Evolutionary conservation across 2,888 invertebrate genomes (phyloP), one percentile per base, ranked within the genome.

Genomic region (Polydrusus cervinus): DNA sequence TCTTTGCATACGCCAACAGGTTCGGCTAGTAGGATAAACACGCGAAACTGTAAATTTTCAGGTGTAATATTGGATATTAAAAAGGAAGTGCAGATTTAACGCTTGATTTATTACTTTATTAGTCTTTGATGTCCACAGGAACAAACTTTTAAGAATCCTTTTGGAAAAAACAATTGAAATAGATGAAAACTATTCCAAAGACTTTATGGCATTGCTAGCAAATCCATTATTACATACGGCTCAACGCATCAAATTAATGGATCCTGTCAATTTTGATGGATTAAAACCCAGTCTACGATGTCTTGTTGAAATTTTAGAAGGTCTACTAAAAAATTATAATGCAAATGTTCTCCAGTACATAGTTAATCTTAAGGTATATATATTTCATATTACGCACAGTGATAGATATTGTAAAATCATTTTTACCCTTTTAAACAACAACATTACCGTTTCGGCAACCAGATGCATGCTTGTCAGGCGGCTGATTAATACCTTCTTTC

Each of bases 261-360:
- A n/a, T 8, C 20, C 34, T 14, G n/a, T 9, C 30, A 20, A 25
- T 13, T 14, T 30, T 1, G 16, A 14, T 11, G 45, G 9, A 9
- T 40, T 75, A 18, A 66, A 43, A 40, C 49, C 75, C 5, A 71
- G 38, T 30, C 25, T 57, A 16, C 13, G 11, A n/a, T 75, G 71
- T 38, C 16, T 75, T 18, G 16, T 71, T 20, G 49, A 75, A 47
- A 67, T 75, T 47, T 30, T 71, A 13, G 75, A 75, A 64, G 60
- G 57, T 47, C 45, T 75, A 38, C 49, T 75, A 18, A n/a, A 62
- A 62, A 53, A 62, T n/a, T 67, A 71, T 30, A 75, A n/a, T 64
- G 30, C 16, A 13, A 38, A 34, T 11, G 68, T 68, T 43, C 47
- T 75, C 16, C 30, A 55, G 6, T 55, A 43, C n/a, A 34, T 75